Evolutionary conservation across 2,797 vertebrate species (phyloP), one percentile per base, ranked within the genome.

Genomic region (Fistularia commersonii): DNA sequence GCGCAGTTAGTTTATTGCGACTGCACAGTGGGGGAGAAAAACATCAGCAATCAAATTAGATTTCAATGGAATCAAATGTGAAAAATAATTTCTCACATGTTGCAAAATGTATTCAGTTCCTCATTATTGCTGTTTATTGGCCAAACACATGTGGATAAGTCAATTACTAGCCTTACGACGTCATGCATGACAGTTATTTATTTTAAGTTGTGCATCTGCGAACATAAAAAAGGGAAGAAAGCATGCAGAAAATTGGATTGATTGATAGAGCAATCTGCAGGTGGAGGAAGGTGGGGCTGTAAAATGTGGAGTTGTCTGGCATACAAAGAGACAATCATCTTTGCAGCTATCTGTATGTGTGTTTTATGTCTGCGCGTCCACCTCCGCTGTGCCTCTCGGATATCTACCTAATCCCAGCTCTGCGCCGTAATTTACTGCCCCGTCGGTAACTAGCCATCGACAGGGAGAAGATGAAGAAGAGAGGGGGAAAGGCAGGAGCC

Each of bases 351-450:
- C 50, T 53, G 53, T 53, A 45, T 14, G 13, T 47, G 5, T 44
- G 31, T 51, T 49, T 59, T 31, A 36, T 44, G 43, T 49, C 38
- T 34, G 41, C 32, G 11, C 11, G 3, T 53, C 15, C 55, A 60
- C 48, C 59, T 44, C 49, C 51, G 32, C 64, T 60, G 46, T 60
- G 54, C 61, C 55, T 64, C 58, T 46, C 69, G 74, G 72, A 78
- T 77, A 57, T 44, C 56, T 66, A 61, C 70, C 74, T 84, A 88
- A 86, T 86, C 76, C 84, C 58, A 65, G 66, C 67, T 64, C 46
- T 58, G 77, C 71, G 36, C 71, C 77, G 50, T 86, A 85, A 89
- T 87, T 89, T 84, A 87, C 80, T 72, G 78, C 69, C 60, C 70
- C 63, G 57, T 78, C 12, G 47, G 81, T 87, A 86, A 87, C 81